Percentiles rank a stretch among this genome's conserved stretches.
These are phyloP conservation scores for Drosophila leonis DNA, from an alignment of 2,888 invertebrate species.

Conservation along the genomic window DNA sequence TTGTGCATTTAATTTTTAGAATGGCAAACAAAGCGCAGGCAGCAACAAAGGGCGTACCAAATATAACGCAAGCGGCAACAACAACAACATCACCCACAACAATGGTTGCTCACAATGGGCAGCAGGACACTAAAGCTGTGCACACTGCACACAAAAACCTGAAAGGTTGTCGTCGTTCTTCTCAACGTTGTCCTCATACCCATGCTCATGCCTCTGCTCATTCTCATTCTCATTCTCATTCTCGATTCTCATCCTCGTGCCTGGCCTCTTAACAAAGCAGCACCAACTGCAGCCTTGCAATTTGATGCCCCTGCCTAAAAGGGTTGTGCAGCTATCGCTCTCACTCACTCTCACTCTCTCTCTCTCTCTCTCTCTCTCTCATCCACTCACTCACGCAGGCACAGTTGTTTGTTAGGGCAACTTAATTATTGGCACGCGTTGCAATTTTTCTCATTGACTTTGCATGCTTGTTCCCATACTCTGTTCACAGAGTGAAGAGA, in stretches of 20 bases:
- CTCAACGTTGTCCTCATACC: conserved; percentile 21
- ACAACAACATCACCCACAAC: conserved; percentile 70
- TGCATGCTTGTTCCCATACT: conserved; percentile 20
- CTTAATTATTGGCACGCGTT: conserved; percentile 84
- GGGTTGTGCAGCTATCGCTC: conserved; percentile 49
- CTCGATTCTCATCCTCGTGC: conserved; percentile 2
- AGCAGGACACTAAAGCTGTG: conserved; percentile 67
- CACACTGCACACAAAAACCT: conserved; percentile 62
- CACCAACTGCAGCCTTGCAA: conserved; percentile 78
- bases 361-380: neutral
- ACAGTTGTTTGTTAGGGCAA: conserved; percentile 49
- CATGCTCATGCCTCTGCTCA: neutral
- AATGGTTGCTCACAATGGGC: conserved; percentile 68
- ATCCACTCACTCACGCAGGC: neutral
- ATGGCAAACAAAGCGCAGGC: conserved; percentile 77
- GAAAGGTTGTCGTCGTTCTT: conserved; percentile 54
- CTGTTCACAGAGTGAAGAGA: neutral
- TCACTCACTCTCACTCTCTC: neutral
- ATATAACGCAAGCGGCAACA: conserved; percentile 67
- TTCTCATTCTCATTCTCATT: neutral
- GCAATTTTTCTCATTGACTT: conserved; percentile 77
- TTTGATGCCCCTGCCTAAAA: conserved; percentile 68
- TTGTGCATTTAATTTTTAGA: conserved; percentile 82
- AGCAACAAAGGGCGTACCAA: conserved; percentile 76
- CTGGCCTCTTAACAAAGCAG: conserved; percentile 66